Evolutionary conservation across 2,797 vertebrate genomes (phyloP).

Genomic region (Bufotes viridis): DNA sequence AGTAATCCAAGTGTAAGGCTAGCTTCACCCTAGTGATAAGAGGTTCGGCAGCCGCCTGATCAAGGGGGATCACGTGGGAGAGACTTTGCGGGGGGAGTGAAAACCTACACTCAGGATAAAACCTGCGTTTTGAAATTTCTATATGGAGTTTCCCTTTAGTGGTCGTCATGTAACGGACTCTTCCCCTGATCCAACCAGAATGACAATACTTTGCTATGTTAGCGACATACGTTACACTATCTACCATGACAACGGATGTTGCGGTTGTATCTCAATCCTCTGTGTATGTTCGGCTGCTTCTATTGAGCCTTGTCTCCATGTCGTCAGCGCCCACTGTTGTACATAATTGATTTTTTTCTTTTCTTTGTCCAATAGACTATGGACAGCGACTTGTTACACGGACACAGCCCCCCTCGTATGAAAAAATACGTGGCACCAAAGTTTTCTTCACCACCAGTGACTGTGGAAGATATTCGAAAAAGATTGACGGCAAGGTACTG

Average conservation of each 20-base stretch:
- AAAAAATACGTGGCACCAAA: constrained; percentile 76
- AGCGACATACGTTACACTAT: not conserved
- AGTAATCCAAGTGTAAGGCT: too few species aligned
- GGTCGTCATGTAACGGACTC: too few species aligned
- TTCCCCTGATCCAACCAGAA: not conserved
- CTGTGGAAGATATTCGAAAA: constrained; percentile 83
- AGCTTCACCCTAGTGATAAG: too few species aligned
- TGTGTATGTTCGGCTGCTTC: too few species aligned
- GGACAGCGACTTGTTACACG: constrained; percentile 14
- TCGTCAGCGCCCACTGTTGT: not conserved
- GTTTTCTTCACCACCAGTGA: constrained; percentile 77
- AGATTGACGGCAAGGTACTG: constrained; percentile 82
- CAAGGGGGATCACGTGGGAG: too few species aligned
- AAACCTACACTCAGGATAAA: too few species aligned
- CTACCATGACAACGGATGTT: not conserved
- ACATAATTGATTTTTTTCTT: not conserved
- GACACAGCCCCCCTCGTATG: constrained; percentile 19
- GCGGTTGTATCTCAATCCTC: too few species aligned
- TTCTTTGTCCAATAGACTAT: constrained; percentile 64
- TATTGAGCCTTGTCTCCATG: not conserved
- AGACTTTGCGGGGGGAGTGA: too few species aligned
- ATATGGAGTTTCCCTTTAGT: too few species aligned
- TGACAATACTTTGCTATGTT: not conserved
- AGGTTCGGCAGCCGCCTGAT: too few species aligned
- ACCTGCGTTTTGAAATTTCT: too few species aligned